These are phyloP conservation scores for Eledona agricola DNA, from an alignment of 2,888 invertebrate genomes.

Conservation along the genomic window DNA sequence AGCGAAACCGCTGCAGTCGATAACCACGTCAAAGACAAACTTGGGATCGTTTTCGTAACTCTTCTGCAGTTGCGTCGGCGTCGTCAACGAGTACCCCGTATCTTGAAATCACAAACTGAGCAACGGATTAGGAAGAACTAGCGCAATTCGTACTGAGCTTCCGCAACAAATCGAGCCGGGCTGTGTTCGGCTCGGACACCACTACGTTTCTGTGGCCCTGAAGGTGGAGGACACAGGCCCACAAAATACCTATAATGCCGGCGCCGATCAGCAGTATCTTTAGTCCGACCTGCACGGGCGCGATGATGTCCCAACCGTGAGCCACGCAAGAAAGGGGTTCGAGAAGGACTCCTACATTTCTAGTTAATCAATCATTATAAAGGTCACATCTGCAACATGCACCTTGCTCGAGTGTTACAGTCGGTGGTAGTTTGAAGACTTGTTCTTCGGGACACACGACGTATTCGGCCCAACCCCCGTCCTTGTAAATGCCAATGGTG, in stretches of 20 bases:
- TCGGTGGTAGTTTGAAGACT: conserved; percentile 1
- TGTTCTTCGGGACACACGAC: conserved; percentile 20
- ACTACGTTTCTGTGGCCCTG: conserved; percentile 12
- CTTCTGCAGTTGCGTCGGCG: conserved; percentile 11
- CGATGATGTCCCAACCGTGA: conserved; percentile 15
- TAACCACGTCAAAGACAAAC: conserved; percentile 12
- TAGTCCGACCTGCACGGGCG: conserved; percentile 2
- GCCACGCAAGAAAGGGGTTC: conserved; percentile 15
- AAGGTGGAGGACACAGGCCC: conserved; percentile 9
- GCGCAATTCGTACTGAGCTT: conserved; percentile 11
- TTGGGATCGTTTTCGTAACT: background rate
- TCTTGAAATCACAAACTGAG: conserved; percentile 1
- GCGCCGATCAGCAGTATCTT: conserved; percentile 13
- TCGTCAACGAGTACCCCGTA: conserved; percentile 1
- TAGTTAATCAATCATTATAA: background rate
- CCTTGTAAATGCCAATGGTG: conserved; percentile 12
- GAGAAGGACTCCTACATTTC: conserved; percentile 6
- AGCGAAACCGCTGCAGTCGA: conserved; percentile 14
- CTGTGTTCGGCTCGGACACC: conserved; percentile 5
- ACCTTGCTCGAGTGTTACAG: conserved; percentile 7
- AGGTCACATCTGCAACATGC: conserved; percentile 5
- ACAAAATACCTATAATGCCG: conserved; percentile 11
- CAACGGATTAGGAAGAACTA: background rate
- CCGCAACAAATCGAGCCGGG: conserved; percentile 1
- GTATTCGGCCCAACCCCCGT: conserved; percentile 19